Evolutionary conservation across 2,888 invertebrate genomes (phyloP), one percentile per base, ranked within the genome.

Genomic region (Eretmocerus hayati): DNA sequence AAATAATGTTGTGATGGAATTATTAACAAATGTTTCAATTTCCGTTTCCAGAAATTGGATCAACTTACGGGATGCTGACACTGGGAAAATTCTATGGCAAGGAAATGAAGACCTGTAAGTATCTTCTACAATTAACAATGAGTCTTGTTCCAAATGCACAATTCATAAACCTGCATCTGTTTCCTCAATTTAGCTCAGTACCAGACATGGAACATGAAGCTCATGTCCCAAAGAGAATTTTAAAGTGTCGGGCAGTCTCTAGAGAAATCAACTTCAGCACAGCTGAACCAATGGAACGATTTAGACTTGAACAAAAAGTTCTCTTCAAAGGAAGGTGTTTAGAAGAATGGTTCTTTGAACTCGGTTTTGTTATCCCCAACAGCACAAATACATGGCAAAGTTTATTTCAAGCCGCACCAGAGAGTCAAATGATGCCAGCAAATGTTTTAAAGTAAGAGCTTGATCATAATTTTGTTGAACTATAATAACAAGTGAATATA

Each of bases 381-480:
- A 97, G 97, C 8, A 97, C 96, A 36, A 99, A 99, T 73, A 97
- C 97, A 11, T 99, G 99, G 99, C 97, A 99, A 72, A 95, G 93
- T 46, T 81, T 94, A 48, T 95, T 99, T 62, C 95, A 97, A 74
- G 97, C 99, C 11, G 97, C 99, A 0, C 97, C 99, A 0, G 97
- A 99, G 72, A 92, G 92, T 46, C 95, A 99, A 75, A 99, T 99
- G 97, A 95, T 99, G 93, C 97, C 99, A n/a, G 95, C 97, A 5
- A 90, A 90, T 72, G 84, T 97, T 54, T 80, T 99, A 59, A 97
- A 93, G 94, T 94, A 74, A 73, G 74, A 50, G 22, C 43, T 36
- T 39, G 1, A 26, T 15, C n/a, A 42, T 20, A 13, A 22, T 16
- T 30, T 26, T 20, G 44, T 18, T 2, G 35, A 21, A 33, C 33